Conservation (phyloP, 2,113 vertebrate species). For the Enhydra lutris region DNA sequence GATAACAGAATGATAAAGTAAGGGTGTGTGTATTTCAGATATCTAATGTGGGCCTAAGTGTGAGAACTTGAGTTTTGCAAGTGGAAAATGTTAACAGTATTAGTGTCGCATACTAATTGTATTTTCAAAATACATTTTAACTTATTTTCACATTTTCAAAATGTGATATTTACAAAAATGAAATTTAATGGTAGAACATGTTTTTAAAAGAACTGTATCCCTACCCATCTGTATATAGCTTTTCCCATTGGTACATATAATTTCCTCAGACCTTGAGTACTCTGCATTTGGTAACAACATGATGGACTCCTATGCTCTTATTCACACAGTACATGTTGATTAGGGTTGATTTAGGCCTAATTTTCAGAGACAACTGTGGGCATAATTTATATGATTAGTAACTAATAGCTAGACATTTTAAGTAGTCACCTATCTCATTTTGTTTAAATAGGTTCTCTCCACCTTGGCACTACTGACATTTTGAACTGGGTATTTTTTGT, state of each 20-base stretch:
- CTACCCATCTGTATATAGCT: background rate
- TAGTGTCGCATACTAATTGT: background rate
- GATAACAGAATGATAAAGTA: slow-evolving; percentile 15
- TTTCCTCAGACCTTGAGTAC: background rate
- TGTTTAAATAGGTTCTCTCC: background rate
- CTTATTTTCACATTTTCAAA: slow-evolving; percentile 34
- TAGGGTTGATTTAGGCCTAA: background rate
- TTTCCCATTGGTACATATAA: background rate
- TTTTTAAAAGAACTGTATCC: background rate
- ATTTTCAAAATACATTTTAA: background rate
- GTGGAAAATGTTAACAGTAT: background rate
- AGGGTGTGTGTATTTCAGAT: background rate
- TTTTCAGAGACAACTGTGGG: background rate
- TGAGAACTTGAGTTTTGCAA: background rate
- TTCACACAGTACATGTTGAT: background rate
- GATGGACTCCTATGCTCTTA: background rate
- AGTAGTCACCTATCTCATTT: background rate
- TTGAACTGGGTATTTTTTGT: background rate
- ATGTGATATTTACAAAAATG: background rate
- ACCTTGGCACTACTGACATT: background rate
- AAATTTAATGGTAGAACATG: background rate
- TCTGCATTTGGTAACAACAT: background rate
- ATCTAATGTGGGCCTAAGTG: background rate
- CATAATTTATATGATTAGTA: slow-evolving; percentile 13
- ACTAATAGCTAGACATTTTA: background rate